Conservation (phyloP, 2,797 vertebrate genomes). For the Oophaga sylvatica region DNA sequence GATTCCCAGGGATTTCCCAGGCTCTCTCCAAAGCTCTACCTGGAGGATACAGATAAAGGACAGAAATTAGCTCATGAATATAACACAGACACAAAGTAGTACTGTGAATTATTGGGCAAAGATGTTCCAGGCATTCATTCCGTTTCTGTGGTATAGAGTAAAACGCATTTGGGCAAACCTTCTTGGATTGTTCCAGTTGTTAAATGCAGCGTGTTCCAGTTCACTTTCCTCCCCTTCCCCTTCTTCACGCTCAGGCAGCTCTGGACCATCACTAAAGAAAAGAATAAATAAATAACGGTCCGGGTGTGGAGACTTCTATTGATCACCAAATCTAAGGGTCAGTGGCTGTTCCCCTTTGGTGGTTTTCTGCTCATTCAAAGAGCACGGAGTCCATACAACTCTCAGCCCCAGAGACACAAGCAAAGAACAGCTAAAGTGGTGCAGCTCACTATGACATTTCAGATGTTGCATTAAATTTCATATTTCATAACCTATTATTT, state of each 20-base stretch:
- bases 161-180: constrained; percentile 73
- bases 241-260: constrained; percentile 94
- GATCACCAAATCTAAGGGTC: too few species aligned
- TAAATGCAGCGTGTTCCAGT: constrained; percentile 81
- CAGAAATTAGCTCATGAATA: constrained; percentile 7
- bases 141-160: not conserved
- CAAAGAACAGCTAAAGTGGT: too few species aligned
- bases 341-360: too few species aligned
- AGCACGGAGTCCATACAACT: too few species aligned
- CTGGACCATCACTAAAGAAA: constrained; percentile 77
- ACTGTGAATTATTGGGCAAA: not conserved
- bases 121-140: not conserved
- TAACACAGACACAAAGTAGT: not conserved
- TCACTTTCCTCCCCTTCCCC: constrained; percentile 98
- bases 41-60: constrained; percentile 65
- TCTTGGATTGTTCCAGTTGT: constrained; percentile 91
- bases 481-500: too few species aligned
- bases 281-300: not conserved
- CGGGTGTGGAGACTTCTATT: too few species aligned
- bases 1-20: constrained; percentile 93
- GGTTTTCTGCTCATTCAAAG: too few species aligned
- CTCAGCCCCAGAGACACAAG: too few species aligned
- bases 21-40: constrained; percentile 92
- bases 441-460: too few species aligned
- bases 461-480: too few species aligned